phyloP scores from a whole-genome alignment of 2,113 vertebrate species.

The Chrysochloris asiatica region DNA sequence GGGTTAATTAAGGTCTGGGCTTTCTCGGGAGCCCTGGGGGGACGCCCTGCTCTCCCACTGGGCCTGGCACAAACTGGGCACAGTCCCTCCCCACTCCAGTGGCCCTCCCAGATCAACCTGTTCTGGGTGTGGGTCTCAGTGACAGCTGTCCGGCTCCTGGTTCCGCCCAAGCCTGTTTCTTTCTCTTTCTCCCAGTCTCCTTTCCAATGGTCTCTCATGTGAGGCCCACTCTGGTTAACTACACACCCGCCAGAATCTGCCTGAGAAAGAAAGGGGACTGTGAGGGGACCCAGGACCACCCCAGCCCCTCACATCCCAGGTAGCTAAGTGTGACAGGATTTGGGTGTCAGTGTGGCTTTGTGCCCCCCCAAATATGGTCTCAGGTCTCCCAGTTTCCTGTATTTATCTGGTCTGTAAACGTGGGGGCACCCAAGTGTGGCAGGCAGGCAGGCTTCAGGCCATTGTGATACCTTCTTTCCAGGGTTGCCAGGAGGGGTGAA shows the following conservation, averaged over 20 bases:
- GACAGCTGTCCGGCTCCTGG: background rate
- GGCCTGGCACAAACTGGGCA: constrained; percentile 48
- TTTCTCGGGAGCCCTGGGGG: background rate
- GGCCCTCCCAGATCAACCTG: constrained; percentile 70
- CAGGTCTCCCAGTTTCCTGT: no score
- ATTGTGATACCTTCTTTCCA: no score
- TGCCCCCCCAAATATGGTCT: no score
- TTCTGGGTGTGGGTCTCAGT: constrained; percentile 72
- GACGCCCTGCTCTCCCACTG: constrained; percentile 26
- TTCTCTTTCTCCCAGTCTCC: background rate
- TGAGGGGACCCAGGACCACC: background rate
- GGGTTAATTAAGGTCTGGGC: constrained; percentile 63
- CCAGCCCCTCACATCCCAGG: background rate
- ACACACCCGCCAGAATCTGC: background rate
- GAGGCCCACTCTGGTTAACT: background rate
- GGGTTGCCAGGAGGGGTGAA: no score
- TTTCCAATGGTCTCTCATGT: background rate
- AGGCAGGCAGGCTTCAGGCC: no score
- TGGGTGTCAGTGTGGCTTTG: background rate
- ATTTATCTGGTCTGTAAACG: no score
- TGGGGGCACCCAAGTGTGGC: no score
- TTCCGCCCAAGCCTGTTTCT: background rate
- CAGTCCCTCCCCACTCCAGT: constrained; percentile 21
- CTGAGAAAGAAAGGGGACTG: background rate
- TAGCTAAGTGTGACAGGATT: background rate